Base-by-base conservation (phyloP, 2,797 vertebrate genomes). In the Adelosebastes latens region DNA sequence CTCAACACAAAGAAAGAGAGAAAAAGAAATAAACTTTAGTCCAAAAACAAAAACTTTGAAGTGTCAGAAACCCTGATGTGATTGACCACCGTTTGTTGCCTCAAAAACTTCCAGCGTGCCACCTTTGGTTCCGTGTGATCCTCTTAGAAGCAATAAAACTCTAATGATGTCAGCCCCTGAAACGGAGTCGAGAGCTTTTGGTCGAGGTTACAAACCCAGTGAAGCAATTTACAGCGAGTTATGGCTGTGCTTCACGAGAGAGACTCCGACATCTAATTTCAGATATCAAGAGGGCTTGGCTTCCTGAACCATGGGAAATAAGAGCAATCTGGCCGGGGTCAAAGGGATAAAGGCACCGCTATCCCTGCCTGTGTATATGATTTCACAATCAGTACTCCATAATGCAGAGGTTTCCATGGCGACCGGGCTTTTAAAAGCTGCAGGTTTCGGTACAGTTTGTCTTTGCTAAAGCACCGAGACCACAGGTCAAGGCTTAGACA, bases 241-340 rank as follows among this genome's bases (percentile, higher is more conserved):
- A 89, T 88, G 89, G 86, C 81, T 85, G 64, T 3, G 74, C 82
- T 77, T 77, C 80, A 81, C 62, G 42, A 60, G 76, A 82, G 77
- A 87, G 83, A 89, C 75, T 77, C 79, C 69, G 86, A 91, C 88
- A 84, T 88, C 83, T 86, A 75, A 92, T 90, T 88, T 82, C 82
- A 80, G 65, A 84, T 85, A 88, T 89, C 81, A 79, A 80, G 87
- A 86, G 82, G 88, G 39, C 65, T 46, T 2, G 80, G 52, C 79
- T 74, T 79, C 18, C 36, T 77, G 83, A 88, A 87, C 87, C 89
- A 58, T 71, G 89, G 88, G 87, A 92, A 93, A 92, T 90, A 92
- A 90, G 84, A 89, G 75, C 86, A 89, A 90, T 92, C 80, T 85
- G 58, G 22, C 22, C 1, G 18, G 76, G 87, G 90, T 93, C 90